A percentile compares a stretch with the other conserved stretches of the same genome.
Conservation (phyloP, 2,113 vertebrate species). For the Dipodomys ordii region DNA sequence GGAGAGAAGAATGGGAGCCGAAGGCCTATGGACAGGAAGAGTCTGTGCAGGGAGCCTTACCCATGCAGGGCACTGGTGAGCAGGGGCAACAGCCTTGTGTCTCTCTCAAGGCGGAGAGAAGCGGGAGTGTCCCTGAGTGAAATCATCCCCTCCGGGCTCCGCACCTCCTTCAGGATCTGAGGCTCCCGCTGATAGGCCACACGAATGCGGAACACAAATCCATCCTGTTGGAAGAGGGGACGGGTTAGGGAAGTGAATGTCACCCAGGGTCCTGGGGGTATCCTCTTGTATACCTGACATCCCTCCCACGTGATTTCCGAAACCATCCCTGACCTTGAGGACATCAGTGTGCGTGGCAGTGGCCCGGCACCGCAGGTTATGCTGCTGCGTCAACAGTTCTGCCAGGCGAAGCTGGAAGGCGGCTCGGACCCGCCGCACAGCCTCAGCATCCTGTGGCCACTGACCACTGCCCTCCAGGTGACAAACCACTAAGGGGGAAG, state of each 20-base stretch:
- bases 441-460: slow-evolving; percentile 94
- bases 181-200: slow-evolving; percentile 96
- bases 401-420: slow-evolving; percentile 95
- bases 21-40: not conserved
- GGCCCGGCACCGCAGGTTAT: slow-evolving; percentile 89
- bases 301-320: not conserved
- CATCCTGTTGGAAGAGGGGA: slow-evolving; percentile 87
- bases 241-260: not conserved
- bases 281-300: not conserved
- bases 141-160: slow-evolving; percentile 92
- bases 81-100: slow-evolving; percentile 91
- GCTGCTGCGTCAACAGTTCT: slow-evolving; percentile 90
- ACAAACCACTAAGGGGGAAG: slow-evolving; percentile 90
- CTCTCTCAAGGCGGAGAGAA: slow-evolving; percentile 91
- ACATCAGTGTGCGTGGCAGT: slow-evolving; percentile 91
- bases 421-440: slow-evolving; percentile 93
- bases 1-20: not conserved
- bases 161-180: slow-evolving; percentile 92
- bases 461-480: slow-evolving; percentile 98
- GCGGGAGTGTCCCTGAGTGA: slow-evolving; percentile 91
- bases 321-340: slow-evolving; percentile 86
- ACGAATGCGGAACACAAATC: slow-evolving; percentile 93
- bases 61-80: slow-evolving; percentile 96
- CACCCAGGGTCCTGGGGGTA: no score
- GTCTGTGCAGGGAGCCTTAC: slow-evolving; percentile 81